Evolutionary conservation across 2,113 vertebrate genomes (phyloP), one percentile per base, ranked within the genome.

Genomic region (Gobius niger): DNA sequence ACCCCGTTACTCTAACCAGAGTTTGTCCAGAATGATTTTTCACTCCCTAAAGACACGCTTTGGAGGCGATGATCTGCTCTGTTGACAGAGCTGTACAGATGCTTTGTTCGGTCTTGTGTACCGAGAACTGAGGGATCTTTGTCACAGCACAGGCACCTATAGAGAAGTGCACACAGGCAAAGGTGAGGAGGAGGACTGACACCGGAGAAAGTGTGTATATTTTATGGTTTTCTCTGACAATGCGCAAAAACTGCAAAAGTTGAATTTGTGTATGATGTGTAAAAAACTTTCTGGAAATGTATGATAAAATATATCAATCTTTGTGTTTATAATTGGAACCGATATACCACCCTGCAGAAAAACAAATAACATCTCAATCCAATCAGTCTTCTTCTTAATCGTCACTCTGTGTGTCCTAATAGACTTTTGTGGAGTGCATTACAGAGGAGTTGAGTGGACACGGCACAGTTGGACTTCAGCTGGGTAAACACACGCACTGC

Each of bases 401-500:
- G 74, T 73, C 70, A 60, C 60, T 74, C 44, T 62, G 80, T 72
- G 70, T 82, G 73, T 84, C 65, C 67, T 67, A 56, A 78, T 74
- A 81, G 80, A 85, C 83, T 88, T 83, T 82, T 47, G 67, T 78
- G 85, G 73, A 85, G 75, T 42, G 56, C 72, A 68, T 34, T 34
- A 34, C 24, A 34, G 24, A 34, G 24, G 24, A 34, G 24, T 34
- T 2, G 24, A 34, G 24, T 34, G 24, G 24, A 34, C 24, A 2
- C 24, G 24, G 63, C 85, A 78, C 88, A 76, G 87, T 85, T 86
- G 88, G 88, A 91, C 91, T 91, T 91, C 91, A 91, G 91, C 90
- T 93, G 89, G 85, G 87, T 90, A 90, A 92, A 93, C 90, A 93
- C 78, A 86, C 78, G 90, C 91, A 34, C 57, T 60, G 81, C 6